These are phyloP conservation scores for Fragum whitleyi DNA, from an alignment of 2,888 invertebrate genomes.

Conservation along the genomic window DNA sequence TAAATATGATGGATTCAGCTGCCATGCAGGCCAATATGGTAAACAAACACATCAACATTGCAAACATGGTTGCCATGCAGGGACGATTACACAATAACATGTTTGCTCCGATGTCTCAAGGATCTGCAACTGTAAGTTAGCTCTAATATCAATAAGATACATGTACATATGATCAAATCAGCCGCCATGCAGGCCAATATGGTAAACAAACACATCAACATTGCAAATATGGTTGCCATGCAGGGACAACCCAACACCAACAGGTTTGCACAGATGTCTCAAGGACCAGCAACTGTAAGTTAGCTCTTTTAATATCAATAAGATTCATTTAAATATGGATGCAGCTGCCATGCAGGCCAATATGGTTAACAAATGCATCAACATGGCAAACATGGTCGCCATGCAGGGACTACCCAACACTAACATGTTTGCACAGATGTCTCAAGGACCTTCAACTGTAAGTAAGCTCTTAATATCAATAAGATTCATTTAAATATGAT, in stretches of 20 bases:
- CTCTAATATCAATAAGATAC: no score
- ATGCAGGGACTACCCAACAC: constrained; percentile 74
- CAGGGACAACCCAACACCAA: constrained; percentile 70
- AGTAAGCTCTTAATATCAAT: background rate
- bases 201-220: constrained; percentile 58
- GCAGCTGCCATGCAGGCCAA: constrained; percentile 78
- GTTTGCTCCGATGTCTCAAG: no score
- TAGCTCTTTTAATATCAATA: no score
- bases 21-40: constrained; percentile 77
- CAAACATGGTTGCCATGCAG: constrained; percentile 76
- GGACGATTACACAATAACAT: constrained; percentile 47
- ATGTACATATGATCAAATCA: constrained; percentile 12
- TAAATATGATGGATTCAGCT: constrained; percentile 70
- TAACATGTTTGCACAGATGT: constrained; percentile 65
- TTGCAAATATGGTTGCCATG: constrained; percentile 59
- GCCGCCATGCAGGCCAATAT: constrained; percentile 76
- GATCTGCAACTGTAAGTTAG: no score
- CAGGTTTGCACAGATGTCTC: constrained; percentile 62
- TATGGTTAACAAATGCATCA: constrained; percentile 70
- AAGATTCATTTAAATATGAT: constrained; percentile 9
- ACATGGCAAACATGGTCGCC: constrained; percentile 75
- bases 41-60: constrained; percentile 71
- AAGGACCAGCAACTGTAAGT: constrained; percentile 53
- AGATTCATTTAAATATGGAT: no score
- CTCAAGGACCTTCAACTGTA: constrained; percentile 59